Conservation (phyloP, 2,113 vertebrate genomes). For the Aphelocoma coerulescens region DNA sequence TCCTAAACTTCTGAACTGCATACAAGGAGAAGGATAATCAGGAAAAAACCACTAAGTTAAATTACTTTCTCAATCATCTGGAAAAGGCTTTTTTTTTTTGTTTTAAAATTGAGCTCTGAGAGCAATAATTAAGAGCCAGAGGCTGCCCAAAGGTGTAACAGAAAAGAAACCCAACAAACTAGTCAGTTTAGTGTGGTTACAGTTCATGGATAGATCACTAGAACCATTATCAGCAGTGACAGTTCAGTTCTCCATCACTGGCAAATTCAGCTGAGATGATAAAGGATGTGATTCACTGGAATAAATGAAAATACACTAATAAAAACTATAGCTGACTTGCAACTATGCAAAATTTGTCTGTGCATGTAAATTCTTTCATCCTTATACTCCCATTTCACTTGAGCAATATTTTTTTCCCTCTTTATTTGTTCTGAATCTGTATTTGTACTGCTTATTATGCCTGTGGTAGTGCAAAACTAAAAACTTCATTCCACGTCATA, state of each 20-base stretch:
- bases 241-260: background rate
- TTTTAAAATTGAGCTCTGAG: background rate
- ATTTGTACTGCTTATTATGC: background rate
- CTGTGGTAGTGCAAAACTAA: background rate
- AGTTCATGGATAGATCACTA: background rate
- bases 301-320: background rate
- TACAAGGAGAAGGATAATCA: background rate
- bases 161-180: background rate
- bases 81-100: background rate
- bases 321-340: background rate
- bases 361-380: background rate
- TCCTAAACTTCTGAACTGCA: background rate
- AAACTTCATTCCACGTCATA: background rate
- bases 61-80: background rate
- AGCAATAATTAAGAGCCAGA: background rate
- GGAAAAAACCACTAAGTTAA: background rate
- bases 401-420: background rate
- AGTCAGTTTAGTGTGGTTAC: background rate
- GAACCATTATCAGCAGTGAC: background rate
- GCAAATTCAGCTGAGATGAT: background rate
- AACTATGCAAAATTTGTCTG: background rate
- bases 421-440: background rate
- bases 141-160: background rate
- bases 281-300: background rate
- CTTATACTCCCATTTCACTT: background rate